phyloP scores from a whole-genome alignment of 2,888 invertebrate species.

The Yponomeuta malinellus region DNA sequence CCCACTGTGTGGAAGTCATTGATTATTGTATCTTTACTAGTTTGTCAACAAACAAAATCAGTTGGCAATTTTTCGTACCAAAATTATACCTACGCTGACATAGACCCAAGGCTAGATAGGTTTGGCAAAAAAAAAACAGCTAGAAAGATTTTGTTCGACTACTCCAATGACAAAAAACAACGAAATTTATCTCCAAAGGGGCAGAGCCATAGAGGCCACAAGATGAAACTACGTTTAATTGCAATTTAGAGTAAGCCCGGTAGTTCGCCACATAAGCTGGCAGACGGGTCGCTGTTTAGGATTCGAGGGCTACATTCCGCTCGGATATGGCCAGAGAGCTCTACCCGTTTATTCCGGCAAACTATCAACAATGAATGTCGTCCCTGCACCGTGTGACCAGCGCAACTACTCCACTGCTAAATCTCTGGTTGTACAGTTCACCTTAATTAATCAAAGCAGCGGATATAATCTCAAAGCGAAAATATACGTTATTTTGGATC shows the following conservation, averaged over 20 bases:
- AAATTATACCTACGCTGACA: too few relatives aligned
- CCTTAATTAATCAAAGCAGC: neutral
- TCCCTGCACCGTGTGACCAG: conserved; percentile 3
- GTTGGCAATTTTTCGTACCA: too few relatives aligned
- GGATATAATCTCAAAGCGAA: neutral
- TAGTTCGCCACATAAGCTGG: conserved; percentile 53
- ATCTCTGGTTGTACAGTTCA: neutral
- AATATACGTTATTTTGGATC: neutral
- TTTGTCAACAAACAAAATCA: too few relatives aligned
- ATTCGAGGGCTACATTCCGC: conserved; percentile 29
- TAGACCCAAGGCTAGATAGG: too few relatives aligned
- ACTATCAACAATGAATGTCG: conserved; percentile 9
- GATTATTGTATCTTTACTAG: too few relatives aligned
- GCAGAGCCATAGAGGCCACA: neutral
- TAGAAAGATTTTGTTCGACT: neutral
- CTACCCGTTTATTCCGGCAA: conserved; percentile 26
- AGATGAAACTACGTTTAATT: conserved; percentile 32
- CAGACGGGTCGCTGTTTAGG: conserved; percentile 46
- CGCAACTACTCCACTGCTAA: neutral
- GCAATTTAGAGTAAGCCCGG: conserved; percentile 60
- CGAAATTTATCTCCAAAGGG: neutral
- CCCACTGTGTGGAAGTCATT: too few relatives aligned
- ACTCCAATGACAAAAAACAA: neutral
- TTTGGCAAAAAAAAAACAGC: neutral
- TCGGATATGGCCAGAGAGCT: conserved; percentile 42